These are phyloP conservation scores for Erithacus rubecula DNA, from an alignment of 2,797 vertebrate genomes.

Conservation along the genomic window DNA sequence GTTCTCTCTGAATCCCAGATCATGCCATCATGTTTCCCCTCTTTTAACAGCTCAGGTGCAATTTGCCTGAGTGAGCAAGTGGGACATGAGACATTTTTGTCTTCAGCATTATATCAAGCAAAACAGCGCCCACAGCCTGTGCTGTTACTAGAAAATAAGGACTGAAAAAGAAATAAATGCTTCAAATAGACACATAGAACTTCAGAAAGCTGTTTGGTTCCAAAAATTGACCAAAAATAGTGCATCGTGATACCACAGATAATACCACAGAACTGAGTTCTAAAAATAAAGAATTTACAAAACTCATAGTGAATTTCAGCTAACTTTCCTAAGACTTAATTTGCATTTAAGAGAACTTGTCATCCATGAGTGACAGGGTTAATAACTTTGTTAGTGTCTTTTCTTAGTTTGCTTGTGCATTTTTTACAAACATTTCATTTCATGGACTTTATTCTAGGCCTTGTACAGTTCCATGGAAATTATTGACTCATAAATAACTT, in stretches of 20 bases:
- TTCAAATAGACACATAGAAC: neutral
- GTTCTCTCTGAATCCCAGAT: neutral
- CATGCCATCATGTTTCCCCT: neutral
- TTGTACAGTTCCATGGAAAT: neutral
- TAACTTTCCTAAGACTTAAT: neutral
- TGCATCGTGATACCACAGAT: neutral
- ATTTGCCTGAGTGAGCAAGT: neutral
- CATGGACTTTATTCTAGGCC: neutral
- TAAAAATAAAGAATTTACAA: neutral
- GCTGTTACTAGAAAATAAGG: neutral
- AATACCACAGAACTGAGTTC: neutral
- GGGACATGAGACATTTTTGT: neutral
- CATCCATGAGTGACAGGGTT: neutral
- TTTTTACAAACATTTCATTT: neutral
- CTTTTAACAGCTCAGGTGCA: neutral
- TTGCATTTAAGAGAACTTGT: neutral
- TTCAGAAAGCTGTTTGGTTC: neutral
- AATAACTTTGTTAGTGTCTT: neutral
- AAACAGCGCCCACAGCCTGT: accelerated
- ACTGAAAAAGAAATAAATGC: neutral
- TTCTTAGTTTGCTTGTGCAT: neutral
- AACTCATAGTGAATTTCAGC: neutral
- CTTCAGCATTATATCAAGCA: neutral
- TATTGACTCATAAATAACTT: neutral
- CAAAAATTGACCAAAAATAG: neutral